Evolutionary conservation across 1,140 invertebrate species (phyloP).

Genomic region (Tetranychus cinnabarinus): DNA sequence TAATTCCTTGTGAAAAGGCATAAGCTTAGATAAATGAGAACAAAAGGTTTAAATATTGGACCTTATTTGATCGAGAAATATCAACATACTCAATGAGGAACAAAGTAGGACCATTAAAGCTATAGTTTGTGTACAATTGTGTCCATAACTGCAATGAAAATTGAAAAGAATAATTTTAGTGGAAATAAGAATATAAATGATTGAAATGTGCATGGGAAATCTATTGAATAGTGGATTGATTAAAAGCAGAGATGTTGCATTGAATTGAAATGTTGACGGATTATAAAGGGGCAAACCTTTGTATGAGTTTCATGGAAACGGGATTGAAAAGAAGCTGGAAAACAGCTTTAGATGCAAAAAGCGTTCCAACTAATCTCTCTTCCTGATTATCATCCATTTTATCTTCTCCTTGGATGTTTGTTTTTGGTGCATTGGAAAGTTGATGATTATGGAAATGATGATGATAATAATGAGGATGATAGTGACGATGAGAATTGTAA

Average conservation of each 20-base stretch:
- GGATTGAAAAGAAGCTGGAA: slow-evolving; percentile 64
- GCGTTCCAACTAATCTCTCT: slow-evolving; percentile 47
- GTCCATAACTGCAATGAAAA: slow-evolving; percentile 25
- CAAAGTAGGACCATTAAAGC: slow-evolving; percentile 6
- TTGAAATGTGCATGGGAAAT: too few species aligned
- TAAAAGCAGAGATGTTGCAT: too few species aligned
- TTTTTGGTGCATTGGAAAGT: too few species aligned
- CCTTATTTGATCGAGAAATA: too few species aligned
- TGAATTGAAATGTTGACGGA: too few species aligned
- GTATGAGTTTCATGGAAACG: slow-evolving; percentile 43
- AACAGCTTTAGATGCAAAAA: slow-evolving; percentile 62
- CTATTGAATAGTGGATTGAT: too few species aligned
- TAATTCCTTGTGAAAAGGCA: slow-evolving; percentile 50
- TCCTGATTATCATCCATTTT: slow-evolving; percentile 22
- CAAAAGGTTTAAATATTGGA: background rate
- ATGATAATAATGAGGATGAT: background rate
- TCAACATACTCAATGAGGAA: background rate
- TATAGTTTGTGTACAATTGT: slow-evolving; percentile 31
- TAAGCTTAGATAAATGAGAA: slow-evolving; percentile 34
- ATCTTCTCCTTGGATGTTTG: background rate
- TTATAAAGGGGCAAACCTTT: slow-evolving; percentile 23
- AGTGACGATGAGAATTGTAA: background rate
- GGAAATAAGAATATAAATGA: too few species aligned
- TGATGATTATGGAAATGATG: background rate
- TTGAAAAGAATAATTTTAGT: too few species aligned